phyloP scores from a whole-genome alignment of 2,888 invertebrate genomes.

The Leucania comma region DNA sequence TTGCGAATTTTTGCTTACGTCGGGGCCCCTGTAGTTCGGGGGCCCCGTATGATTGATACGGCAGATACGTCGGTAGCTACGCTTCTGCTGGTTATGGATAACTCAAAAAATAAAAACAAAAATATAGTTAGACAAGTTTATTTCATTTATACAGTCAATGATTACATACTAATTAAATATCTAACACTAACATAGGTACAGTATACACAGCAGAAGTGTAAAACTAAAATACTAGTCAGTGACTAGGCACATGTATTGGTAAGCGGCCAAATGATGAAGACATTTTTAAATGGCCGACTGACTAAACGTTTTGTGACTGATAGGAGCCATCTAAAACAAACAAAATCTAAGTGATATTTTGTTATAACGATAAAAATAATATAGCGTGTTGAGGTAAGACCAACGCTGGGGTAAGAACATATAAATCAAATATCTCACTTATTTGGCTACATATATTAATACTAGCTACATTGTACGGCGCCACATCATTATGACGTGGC shows the following conservation, averaged over 20 bases:
- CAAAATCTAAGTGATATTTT: not conserved
- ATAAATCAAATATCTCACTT: too few species aligned
- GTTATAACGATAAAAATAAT: not conserved
- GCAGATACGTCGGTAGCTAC: too few species aligned
- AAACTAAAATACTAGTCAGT: conserved; percentile 67
- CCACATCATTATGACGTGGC: too few species aligned
- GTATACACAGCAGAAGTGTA: conserved; percentile 57
- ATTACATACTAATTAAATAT: conserved; percentile 67
- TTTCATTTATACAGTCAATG: conserved; percentile 62
- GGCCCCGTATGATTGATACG: too few species aligned
- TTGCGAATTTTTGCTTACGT: too few species aligned
- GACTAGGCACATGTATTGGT: conserved; percentile 64
- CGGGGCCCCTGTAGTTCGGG: too few species aligned
- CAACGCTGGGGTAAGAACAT: too few species aligned
- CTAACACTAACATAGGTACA: conserved; percentile 56
- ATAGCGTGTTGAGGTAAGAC: too few species aligned
- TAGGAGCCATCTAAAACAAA: not conserved
- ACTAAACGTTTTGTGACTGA: not conserved
- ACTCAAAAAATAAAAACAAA: not conserved
- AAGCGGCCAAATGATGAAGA: conserved; percentile 24
- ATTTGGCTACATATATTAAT: too few species aligned
- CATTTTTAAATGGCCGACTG: conserved; percentile 4
- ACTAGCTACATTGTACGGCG: too few species aligned
- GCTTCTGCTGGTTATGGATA: too few species aligned
- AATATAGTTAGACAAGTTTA: conserved; percentile 57